Evolutionary conservation across 2,113 vertebrate species (phyloP).

Genomic region (Amphiprion ocellaris): DNA sequence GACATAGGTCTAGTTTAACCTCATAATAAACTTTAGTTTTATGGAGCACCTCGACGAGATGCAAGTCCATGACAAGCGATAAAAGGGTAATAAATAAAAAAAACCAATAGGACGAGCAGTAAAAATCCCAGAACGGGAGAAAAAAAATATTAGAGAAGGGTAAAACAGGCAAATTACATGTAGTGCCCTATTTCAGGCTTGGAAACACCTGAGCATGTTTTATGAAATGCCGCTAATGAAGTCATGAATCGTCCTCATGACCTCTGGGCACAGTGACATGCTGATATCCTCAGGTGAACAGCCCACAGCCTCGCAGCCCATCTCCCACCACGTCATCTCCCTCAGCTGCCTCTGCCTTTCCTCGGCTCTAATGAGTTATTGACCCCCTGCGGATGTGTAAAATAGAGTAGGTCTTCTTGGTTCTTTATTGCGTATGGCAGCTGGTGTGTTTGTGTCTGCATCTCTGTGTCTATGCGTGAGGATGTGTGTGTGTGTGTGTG

Average conservation of each 20-base stretch:
- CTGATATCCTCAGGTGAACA: slow-evolving; percentile 74
- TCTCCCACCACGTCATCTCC: slow-evolving; percentile 61
- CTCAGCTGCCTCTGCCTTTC: slow-evolving; percentile 63
- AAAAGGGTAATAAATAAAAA: slow-evolving; percentile 70
- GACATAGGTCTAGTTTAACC: slow-evolving; percentile 47
- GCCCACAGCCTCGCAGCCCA: slow-evolving; percentile 40
- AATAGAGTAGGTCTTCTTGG: slow-evolving; percentile 70
- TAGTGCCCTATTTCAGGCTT: slow-evolving; percentile 37
- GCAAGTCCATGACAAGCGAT: slow-evolving; percentile 61
- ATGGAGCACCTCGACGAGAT: slow-evolving; percentile 59
- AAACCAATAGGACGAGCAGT: slow-evolving; percentile 45
- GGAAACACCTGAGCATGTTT: slow-evolving; percentile 53
- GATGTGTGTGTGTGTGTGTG: not conserved
- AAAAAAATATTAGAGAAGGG: slow-evolving; percentile 42
- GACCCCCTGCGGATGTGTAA: slow-evolving; percentile 80
- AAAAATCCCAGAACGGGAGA: slow-evolving; percentile 46
- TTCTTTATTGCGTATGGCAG: slow-evolving; percentile 74
- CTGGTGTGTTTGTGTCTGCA: slow-evolving; percentile 58
- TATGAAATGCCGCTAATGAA: slow-evolving; percentile 74
- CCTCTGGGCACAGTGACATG: slow-evolving; percentile 68
- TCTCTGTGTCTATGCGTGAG: slow-evolving; percentile 18
- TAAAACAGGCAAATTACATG: slow-evolving; percentile 55
- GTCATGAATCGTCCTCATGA: slow-evolving; percentile 72
- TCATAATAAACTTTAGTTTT: slow-evolving; percentile 64
- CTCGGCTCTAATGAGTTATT: slow-evolving; percentile 81